Evolutionary conservation across 2,797 vertebrate species (phyloP).

Genomic region (Babyrousa celebensis): DNA sequence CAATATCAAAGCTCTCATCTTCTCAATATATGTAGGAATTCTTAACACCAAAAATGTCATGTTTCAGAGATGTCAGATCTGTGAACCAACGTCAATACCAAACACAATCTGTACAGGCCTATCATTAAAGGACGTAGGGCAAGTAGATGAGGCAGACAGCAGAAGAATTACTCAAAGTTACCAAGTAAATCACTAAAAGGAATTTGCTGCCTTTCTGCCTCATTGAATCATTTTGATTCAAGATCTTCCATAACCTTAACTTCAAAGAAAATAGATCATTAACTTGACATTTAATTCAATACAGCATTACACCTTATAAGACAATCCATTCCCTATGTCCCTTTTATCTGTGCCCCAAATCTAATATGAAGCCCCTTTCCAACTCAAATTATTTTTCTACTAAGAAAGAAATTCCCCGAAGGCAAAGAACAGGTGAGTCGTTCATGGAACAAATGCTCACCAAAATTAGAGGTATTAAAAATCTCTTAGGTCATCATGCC

Average conservation of each 20-base stretch:
- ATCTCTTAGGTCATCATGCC: conserved; percentile 45
- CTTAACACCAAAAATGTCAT: conserved; percentile 49
- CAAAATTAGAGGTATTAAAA: conserved; percentile 71
- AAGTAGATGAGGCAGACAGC: conserved; percentile 86
- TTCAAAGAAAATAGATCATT: conserved; percentile 83
- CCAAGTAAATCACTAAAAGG: conserved; percentile 82
- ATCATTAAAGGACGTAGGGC: conserved; percentile 65
- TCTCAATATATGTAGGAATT: background rate
- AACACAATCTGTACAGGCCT: conserved; percentile 79
- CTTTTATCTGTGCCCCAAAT: conserved; percentile 74
- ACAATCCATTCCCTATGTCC: conserved; percentile 44
- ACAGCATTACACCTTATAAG: conserved; percentile 79
- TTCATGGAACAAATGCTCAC: conserved; percentile 68
- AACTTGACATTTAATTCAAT: conserved; percentile 78
- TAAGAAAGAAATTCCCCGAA: conserved; percentile 61
- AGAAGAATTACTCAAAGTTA: conserved; percentile 87
- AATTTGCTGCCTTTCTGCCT: conserved; percentile 83
- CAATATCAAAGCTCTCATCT: conserved; percentile 29
- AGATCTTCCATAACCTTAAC: conserved; percentile 81
- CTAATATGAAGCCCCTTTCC: conserved; percentile 65
- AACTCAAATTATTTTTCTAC: conserved; percentile 74
- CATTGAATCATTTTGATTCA: conserved; percentile 81
- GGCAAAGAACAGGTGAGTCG: conserved; percentile 48
- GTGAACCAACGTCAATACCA: conserved; percentile 82
- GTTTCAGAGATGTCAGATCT: conserved; percentile 86